These are phyloP conservation scores for Sylvicola fuscatus DNA, from an alignment of 2,888 invertebrate species.

Conservation along the genomic window DNA sequence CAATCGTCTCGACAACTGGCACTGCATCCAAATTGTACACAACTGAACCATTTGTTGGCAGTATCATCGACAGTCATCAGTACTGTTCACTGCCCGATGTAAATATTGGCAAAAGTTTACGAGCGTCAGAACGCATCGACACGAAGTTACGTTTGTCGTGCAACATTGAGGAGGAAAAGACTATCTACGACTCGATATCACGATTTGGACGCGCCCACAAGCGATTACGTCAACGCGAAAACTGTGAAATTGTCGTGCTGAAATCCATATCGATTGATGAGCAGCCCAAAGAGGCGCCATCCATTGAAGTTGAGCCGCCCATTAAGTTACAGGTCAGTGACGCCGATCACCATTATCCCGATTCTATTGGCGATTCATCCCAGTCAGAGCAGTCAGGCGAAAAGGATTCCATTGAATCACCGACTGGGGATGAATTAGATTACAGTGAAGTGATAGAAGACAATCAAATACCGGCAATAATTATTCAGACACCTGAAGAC, in stretches of 20 bases:
- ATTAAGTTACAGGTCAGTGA: constrained; percentile 2
- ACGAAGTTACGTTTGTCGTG: constrained; percentile 35
- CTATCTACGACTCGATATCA: constrained; percentile 20
- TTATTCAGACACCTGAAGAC: too few species aligned
- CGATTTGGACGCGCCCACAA: constrained; percentile 22
- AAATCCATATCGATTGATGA: constrained; percentile 8
- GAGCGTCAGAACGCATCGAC: constrained; percentile 50
- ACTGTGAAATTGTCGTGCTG: constrained; percentile 5
- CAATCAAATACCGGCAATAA: constrained; percentile 1
- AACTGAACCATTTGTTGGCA: constrained; percentile 8
- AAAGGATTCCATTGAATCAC: constrained; percentile 1
- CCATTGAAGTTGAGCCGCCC: constrained; percentile 16
- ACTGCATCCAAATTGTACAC: constrained; percentile 7
- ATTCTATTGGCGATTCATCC: too few species aligned
- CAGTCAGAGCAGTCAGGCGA: background rate
- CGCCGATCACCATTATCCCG: background rate
- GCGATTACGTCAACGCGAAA: constrained; percentile 17
- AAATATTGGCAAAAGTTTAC: constrained; percentile 43
- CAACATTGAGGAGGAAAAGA: constrained; percentile 2
- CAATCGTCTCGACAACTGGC: background rate
- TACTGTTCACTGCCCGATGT: constrained; percentile 52
- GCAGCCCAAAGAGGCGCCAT: constrained; percentile 17
- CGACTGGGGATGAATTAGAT: background rate
- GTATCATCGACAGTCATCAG: constrained; percentile 37
- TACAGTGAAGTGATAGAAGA: background rate